These are phyloP conservation scores for Chaetops frenatus DNA, from an alignment of 2,113 vertebrate genomes.

Conservation along the genomic window DNA sequence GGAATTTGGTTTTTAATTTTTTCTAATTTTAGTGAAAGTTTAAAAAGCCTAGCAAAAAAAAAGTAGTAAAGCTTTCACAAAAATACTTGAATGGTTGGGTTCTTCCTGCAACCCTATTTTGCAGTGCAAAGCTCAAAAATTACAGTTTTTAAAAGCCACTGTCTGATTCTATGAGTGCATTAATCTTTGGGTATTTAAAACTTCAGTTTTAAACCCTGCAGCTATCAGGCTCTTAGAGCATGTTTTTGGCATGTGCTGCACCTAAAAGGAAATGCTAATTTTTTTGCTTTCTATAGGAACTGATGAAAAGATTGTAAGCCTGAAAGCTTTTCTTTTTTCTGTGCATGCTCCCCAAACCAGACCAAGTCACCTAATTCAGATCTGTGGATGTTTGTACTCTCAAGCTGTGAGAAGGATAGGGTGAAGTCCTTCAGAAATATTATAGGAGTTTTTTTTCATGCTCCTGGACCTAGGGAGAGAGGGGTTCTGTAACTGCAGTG, in stretches of 20 bases:
- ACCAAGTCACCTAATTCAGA: neutral
- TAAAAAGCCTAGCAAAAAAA: neutral
- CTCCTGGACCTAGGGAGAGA: neutral
- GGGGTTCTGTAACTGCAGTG: neutral
- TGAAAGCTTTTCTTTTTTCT: neutral
- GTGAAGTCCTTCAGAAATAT: neutral
- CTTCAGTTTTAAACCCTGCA: neutral
- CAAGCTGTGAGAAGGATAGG: neutral
- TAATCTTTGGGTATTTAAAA: neutral
- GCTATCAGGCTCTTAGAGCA: neutral
- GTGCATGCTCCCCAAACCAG: neutral
- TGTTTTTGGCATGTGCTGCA: neutral
- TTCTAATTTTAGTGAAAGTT: neutral
- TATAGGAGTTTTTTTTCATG: neutral
- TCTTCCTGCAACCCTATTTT: neutral
- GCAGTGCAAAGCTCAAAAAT: neutral
- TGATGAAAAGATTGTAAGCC: neutral
- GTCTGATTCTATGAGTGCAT: neutral
- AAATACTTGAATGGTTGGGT: neutral
- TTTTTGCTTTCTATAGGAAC: neutral
- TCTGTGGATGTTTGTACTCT: neutral
- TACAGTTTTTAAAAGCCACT: neutral
- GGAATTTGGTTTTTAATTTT: neutral
- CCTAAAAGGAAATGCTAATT: neutral
- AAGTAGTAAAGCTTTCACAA: neutral